Conservation (phyloP, 2,797 vertebrate genomes). For the Moxostoma hubbsi region DNA sequence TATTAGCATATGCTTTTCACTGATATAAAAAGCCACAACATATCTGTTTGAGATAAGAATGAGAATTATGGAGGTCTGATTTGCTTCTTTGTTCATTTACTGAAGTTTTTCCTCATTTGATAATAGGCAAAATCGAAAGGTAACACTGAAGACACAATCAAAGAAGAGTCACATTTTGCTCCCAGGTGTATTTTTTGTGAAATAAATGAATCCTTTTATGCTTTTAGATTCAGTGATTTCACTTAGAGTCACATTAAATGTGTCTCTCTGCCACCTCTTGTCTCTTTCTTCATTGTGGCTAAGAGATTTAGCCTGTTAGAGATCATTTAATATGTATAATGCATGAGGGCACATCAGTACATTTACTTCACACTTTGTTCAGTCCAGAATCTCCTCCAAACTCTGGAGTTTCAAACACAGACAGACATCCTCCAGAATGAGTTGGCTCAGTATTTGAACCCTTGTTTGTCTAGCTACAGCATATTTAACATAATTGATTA, state of each 20-base stretch:
- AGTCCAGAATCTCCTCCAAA: slow-evolving; percentile 39
- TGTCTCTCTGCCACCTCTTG: slow-evolving; percentile 34
- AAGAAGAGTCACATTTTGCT: too few species aligned
- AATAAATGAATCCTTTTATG: slow-evolving; percentile 36
- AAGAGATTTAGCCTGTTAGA: slow-evolving; percentile 55
- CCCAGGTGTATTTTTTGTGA: neutral
- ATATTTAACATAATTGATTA: slow-evolving; percentile 13
- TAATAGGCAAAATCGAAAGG: neutral
- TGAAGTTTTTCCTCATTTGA: too few species aligned
- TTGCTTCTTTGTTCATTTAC: too few species aligned
- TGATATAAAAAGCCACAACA: too few species aligned
- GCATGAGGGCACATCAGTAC: slow-evolving; percentile 49
- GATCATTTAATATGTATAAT: slow-evolving; percentile 63
- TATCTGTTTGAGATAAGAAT: neutral
- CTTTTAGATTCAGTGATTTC: slow-evolving; percentile 8
- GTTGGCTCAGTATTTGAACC: slow-evolving; percentile 6
- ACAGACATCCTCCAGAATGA: slow-evolving; percentile 42
- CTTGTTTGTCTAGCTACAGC: slow-evolving; percentile 38
- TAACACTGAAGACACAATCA: neutral
- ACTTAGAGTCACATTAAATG: slow-evolving; percentile 9
- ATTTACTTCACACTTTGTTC: slow-evolving; percentile 57
- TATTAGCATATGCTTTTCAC: too few species aligned
- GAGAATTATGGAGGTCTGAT: neutral
- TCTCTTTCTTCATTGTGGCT: slow-evolving; percentile 46
- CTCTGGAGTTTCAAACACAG: slow-evolving; percentile 51